Evolutionary conservation across 2,113 vertebrate genomes (phyloP).

Genomic region (Eupsittula cactorum): DNA sequence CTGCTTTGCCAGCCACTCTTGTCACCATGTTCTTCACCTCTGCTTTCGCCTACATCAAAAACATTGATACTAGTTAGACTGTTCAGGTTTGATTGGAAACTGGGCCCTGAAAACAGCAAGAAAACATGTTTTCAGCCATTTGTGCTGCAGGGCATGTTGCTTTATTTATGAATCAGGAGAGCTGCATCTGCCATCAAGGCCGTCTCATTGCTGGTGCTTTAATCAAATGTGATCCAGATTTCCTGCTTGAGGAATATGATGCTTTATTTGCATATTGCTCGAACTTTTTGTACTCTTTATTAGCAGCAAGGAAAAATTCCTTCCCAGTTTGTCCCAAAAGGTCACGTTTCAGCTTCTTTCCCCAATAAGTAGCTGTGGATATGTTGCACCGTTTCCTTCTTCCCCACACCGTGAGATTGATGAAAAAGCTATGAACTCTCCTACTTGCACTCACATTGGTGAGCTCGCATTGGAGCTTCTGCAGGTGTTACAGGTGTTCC

Average conservation of each 20-base stretch:
- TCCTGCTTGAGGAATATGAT: not conserved
- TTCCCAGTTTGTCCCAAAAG: not conserved
- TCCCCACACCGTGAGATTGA: not conserved
- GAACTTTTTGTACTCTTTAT: not conserved
- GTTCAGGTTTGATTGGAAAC: not conserved
- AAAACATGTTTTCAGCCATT: not conserved
- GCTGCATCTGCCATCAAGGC: not conserved
- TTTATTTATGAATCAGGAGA: not conserved
- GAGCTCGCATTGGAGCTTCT: not conserved
- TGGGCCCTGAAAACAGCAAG: not conserved
- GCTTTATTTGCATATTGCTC: not conserved
- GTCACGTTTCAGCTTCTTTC: not conserved
- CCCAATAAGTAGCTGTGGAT: not conserved
- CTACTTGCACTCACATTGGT: not conserved
- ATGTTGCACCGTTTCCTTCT: accelerated
- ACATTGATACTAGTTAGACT: not conserved
- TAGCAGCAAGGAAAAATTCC: not conserved
- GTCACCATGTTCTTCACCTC: not conserved
- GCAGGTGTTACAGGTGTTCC: not conserved
- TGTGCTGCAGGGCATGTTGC: not conserved
- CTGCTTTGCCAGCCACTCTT: not conserved
- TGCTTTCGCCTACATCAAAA: not conserved
- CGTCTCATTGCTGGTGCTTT: not conserved
- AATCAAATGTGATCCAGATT: not conserved
- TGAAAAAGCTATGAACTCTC: not conserved